Evolutionary conservation across 2,113 vertebrate species (phyloP).

Genomic region (Lophura nycthemera): DNA sequence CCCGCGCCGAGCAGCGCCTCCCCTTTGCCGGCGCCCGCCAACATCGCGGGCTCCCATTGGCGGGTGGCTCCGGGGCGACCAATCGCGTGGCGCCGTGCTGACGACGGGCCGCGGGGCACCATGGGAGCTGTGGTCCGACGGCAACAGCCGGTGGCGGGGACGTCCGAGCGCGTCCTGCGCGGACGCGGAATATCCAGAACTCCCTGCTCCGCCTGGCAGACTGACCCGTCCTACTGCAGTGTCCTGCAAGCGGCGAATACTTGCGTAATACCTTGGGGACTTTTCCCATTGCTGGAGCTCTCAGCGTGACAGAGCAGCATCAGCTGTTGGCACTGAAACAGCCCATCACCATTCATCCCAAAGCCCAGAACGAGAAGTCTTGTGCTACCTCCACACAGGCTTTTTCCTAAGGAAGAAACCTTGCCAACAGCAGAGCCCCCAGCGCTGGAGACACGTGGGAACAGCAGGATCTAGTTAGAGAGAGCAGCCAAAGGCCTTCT

Average conservation of each 20-base stretch:
- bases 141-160: no score
- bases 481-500: not conserved
- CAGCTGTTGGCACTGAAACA: not conserved
- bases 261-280: not conserved
- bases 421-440: not conserved
- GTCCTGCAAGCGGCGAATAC: not conserved
- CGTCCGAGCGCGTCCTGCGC: no score
- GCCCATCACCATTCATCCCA: not conserved
- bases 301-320: not conserved
- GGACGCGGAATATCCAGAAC: not conserved
- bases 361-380: not conserved
- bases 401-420: not conserved
- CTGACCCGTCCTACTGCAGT: fast-evolving
- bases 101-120: not conserved
- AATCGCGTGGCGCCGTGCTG: not conserved
- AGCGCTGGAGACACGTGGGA: not conserved
- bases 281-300: not conserved
- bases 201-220: not conserved
- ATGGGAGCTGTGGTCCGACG: conserved; percentile 69
- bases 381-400: not conserved
- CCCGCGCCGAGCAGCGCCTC: not conserved
- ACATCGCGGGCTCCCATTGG: conserved; percentile 50
- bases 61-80: fast-evolving
- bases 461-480: not conserved
- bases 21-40: not conserved